Evolutionary conservation across 2,888 invertebrate species (phyloP).

Genomic region (Hetaerina titia): DNA sequence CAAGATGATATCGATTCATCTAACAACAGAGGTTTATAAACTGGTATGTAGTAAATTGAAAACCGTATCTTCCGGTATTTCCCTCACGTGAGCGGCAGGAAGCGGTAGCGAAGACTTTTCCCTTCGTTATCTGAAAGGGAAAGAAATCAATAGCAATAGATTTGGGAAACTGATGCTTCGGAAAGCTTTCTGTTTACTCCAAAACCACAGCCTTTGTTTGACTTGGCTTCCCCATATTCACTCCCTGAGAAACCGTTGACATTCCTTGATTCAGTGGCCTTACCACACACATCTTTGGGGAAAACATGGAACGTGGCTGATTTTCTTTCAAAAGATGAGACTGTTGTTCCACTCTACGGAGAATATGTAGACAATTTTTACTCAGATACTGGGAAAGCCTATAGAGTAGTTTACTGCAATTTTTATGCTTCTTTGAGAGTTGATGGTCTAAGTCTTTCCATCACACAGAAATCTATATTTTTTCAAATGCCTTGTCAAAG

Average conservation of each 20-base stretch:
- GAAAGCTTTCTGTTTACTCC: conserved; percentile 30
- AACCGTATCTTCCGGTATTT: neutral
- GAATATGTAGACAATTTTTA: too few relatives aligned
- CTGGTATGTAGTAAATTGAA: neutral
- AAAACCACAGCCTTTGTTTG: conserved; percentile 26
- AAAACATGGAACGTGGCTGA: neutral
- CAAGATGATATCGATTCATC: neutral
- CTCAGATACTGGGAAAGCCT: too few relatives aligned
- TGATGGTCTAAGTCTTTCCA: too few relatives aligned
- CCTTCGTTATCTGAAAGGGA: neutral
- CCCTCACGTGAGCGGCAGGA: neutral
- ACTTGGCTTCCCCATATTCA: neutral
- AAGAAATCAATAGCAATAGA: conserved; percentile 30
- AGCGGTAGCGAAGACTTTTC: neutral
- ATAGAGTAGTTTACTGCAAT: too few relatives aligned
- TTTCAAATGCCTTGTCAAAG: too few relatives aligned
- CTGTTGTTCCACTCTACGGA: neutral
- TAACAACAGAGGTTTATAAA: neutral
- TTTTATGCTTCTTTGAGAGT: too few relatives aligned
- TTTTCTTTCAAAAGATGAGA: neutral
- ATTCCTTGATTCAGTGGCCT: neutral
- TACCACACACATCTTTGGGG: neutral
- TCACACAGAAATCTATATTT: too few relatives aligned
- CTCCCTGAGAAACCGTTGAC: conserved; percentile 20
- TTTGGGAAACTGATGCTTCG: conserved; percentile 29